A percentile compares a stretch with the other conserved stretches of the same genome.
Conservation (phyloP, 2,113 vertebrate species). For the Lontra canadensis region DNA sequence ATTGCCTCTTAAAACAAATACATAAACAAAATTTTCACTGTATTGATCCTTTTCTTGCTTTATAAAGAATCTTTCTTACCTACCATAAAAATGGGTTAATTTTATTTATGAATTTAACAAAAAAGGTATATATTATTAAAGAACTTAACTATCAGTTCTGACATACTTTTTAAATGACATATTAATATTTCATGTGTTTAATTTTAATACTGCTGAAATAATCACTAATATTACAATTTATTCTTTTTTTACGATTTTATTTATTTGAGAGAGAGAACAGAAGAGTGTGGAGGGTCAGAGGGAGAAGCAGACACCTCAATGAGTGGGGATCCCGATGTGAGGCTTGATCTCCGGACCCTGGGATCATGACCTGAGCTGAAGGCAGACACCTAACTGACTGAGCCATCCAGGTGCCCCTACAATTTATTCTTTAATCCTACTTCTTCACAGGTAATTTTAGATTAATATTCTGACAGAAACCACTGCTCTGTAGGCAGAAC, state of each 20-base stretch:
- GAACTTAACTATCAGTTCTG: neutral
- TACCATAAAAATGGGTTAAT: slow-evolving; percentile 13
- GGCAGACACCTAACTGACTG: neutral
- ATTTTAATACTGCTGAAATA: slow-evolving; percentile 25
- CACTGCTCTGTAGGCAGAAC: neutral
- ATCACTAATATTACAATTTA: neutral
- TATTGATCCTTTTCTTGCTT: neutral
- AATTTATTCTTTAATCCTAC: slow-evolving; percentile 30
- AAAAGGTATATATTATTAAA: neutral
- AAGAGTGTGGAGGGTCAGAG: neutral
- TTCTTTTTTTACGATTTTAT: neutral
- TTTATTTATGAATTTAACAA: slow-evolving; percentile 28
- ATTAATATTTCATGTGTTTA: neutral
- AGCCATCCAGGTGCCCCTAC: neutral
- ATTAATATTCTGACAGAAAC: slow-evolving; percentile 18
- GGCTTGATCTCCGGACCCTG: neutral
- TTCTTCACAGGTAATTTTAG: neutral
- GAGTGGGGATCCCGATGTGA: too few species aligned
- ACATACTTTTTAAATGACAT: slow-evolving; percentile 14
- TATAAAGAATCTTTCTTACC: neutral
- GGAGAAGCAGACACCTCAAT: neutral
- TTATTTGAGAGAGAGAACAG: neutral
- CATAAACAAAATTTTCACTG: neutral
- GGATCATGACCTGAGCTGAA: neutral
- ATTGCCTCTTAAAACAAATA: neutral